These are phyloP conservation scores for Musca domestica DNA, from an alignment of 1,140 invertebrate genomes.

Conservation along the genomic window DNA sequence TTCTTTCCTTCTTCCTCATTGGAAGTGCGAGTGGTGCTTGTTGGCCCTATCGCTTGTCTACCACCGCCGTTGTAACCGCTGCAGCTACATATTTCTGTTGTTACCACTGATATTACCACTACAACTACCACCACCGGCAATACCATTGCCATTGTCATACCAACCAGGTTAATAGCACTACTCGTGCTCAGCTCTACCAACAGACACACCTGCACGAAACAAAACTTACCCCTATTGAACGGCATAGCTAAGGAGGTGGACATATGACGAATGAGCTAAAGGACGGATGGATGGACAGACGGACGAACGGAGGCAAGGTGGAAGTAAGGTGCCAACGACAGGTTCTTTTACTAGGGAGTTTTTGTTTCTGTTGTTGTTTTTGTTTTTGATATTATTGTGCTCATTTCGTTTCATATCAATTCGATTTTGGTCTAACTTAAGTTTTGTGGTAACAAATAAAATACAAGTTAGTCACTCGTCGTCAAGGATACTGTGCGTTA, in stretches of 20 bases:
- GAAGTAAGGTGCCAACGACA: slow-evolving; percentile 13
- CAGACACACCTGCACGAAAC: not conserved
- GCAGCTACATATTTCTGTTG: too few species aligned
- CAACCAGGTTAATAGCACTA: slow-evolving; percentile 19
- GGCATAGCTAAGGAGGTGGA: not conserved
- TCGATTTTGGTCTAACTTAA: slow-evolving; percentile 32
- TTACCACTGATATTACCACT: not conserved
- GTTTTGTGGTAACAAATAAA: slow-evolving; percentile 53
- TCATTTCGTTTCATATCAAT: slow-evolving; percentile 25
- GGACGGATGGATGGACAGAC: too few species aligned
- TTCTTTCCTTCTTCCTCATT: slow-evolving; percentile 12
- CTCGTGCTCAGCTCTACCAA: not conserved
- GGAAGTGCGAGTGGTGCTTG: not conserved
- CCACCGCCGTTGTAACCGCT: too few species aligned
- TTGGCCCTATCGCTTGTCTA: slow-evolving; percentile 17
- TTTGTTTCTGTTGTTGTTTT: slow-evolving; percentile 2
- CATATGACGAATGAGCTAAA: too few species aligned
- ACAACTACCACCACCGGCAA: not conserved
- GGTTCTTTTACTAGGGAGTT: slow-evolving; percentile 3
- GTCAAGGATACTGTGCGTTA: slow-evolving; percentile 49
- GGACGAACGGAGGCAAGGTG: too few species aligned
- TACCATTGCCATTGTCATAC: slow-evolving; percentile 10
- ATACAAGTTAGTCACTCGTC: slow-evolving; percentile 54
- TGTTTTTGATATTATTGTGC: slow-evolving; percentile 17
- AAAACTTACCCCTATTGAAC: slow-evolving; percentile 15